Evolutionary conservation across 2,888 invertebrate genomes (phyloP), one percentile per base, ranked within the genome.

Genomic region (Sinohyriopsis cumingii): DNA sequence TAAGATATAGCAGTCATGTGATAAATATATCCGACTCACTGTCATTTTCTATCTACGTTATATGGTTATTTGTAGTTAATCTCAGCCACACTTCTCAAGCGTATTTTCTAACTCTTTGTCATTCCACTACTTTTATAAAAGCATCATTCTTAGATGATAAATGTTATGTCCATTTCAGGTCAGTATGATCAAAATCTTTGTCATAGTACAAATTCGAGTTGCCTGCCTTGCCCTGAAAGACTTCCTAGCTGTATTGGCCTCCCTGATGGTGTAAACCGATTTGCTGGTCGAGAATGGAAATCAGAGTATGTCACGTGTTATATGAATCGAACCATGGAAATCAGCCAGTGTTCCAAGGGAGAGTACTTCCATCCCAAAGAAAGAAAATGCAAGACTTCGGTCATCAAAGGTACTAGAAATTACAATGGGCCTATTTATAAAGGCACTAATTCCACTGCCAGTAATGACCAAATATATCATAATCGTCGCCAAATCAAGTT

Each of bases 191-290:
- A 76, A 55, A 79, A 81, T 61, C 55, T 69, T 20, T 79, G 80
- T 68, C 60, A 61, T 7, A 20, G 24, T 0, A 69, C 15, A 55
- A 72, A 73, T 56, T 54, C 63, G 7, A 55, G 61, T 12, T 81
- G 80, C 69, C 59, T 24, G 3, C 77, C 82, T 1, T 82, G 82
- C 65, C 66, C 65, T 15, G 73, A 73, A 3, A 61, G 80, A 59
- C 70, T 79, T 18, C 80, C 80, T 12, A 77, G 77, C 67, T 82
- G 82, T 76, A 66, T 76, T 22, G 77, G 78, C 22, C 65, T 73
- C 22, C 55, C 67, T 6, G 75, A 82, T 57, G 80, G 80, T 20
- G 25, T 59, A 12, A 73, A 79, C n/a, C 54, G 65, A 12, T 76
- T 80, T 63, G 71, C 69, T 25, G 71, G 62, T 15, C 73, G 76